A percentile compares a stretch with the other conserved stretches of the same genome.
Evolutionary conservation across 2,113 vertebrate species (phyloP).

Genomic region (Mesoclemmys tuberculata): DNA sequence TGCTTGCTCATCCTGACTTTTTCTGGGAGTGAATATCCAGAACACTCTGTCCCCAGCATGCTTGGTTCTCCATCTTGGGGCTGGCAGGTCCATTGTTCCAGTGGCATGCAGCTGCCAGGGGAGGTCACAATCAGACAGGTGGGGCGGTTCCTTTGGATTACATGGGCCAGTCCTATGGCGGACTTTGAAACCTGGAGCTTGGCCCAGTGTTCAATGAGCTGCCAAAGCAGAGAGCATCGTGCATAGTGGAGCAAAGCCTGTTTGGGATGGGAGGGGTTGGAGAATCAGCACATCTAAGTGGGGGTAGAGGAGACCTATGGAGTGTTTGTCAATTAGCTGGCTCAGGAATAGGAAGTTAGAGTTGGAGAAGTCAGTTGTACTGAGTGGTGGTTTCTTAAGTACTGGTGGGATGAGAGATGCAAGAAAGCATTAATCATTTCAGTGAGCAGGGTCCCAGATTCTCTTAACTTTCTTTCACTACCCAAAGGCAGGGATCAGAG

Average conservation of each 20-base stretch:
- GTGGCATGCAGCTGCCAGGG: too few relatives aligned
- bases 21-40: not conserved
- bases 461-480: not conserved
- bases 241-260: not conserved
- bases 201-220: not conserved
- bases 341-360: not conserved
- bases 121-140: too few relatives aligned
- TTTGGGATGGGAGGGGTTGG: too few relatives aligned
- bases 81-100: not conserved
- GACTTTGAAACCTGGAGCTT: not conserved
- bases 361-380: not conserved
- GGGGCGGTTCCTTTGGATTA: not conserved
- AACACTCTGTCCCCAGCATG: not conserved
- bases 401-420: not conserved
- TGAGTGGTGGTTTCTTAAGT: not conserved
- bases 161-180: not conserved
- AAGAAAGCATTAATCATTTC: accelerated
- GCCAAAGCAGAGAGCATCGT: not conserved
- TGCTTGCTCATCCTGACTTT: not conserved
- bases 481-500: not conserved
- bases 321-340: not conserved
- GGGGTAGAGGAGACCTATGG: not conserved
- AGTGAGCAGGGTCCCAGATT: accelerated
- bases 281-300: not conserved
- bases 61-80: not conserved